Conservation (phyloP, 2,797 vertebrate genomes). For the Tinamus major region DNA sequence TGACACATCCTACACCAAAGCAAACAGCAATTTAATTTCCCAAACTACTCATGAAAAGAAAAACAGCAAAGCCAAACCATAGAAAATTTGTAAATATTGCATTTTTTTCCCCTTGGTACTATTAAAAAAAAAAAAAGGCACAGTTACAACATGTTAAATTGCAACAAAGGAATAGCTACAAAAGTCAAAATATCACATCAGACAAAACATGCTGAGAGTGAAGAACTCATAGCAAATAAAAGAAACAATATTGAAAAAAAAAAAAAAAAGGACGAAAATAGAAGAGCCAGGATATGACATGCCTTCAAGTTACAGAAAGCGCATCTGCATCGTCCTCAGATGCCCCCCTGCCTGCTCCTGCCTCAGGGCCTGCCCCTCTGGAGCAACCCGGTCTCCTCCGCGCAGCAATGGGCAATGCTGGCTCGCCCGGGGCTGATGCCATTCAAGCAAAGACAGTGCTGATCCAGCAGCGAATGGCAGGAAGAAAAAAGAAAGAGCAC, state of each 20-base stretch:
- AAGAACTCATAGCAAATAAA: neutral
- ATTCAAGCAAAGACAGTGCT: neutral
- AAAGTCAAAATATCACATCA: neutral
- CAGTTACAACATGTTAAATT: neutral
- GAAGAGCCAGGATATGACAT: slow-evolving; percentile 41
- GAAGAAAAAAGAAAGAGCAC: neutral
- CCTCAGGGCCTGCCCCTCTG: neutral
- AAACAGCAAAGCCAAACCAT: neutral
- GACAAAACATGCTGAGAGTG: neutral
- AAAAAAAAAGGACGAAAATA: slow-evolving; percentile 29
- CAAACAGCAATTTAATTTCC: neutral
- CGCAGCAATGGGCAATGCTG: neutral
- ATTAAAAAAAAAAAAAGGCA: rapidly evolving
- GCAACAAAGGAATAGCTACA: neutral
- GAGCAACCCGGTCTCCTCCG: slow-evolving; percentile 23
- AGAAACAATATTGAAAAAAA: slow-evolving; percentile 2
- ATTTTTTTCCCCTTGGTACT: rapidly evolving
- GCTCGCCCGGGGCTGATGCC: neutral
- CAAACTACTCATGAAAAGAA: neutral
- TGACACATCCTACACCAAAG: neutral
- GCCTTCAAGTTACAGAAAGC: slow-evolving; percentile 50
- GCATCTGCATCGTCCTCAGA: slow-evolving; percentile 63
- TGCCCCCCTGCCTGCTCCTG: slow-evolving; percentile 53
- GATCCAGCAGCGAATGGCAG: neutral
- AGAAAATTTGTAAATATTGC: neutral